Base-by-base conservation (phyloP, 2,113 vertebrate species). In the Elgaria multicarinata region DNA sequence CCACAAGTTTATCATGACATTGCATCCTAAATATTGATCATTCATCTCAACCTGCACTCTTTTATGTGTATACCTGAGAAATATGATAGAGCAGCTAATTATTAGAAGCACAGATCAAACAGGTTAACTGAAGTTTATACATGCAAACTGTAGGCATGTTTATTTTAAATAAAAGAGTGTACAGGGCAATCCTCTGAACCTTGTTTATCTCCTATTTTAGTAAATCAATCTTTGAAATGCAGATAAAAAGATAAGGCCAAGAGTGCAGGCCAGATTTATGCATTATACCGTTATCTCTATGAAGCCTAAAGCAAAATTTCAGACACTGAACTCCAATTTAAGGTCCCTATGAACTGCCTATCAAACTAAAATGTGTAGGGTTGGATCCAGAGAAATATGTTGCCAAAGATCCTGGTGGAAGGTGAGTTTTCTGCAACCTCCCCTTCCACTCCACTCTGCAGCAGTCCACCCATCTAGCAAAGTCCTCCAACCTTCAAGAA, bases 81-180 rank as follows among this genome's bases (percentile, higher is more conserved):
- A 75, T 62, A 18, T 75, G 71, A 75, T 55, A 67, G 6, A 24
- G 8, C n/a, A 53, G 28, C 79, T 55, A 86, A 75, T 74, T 36
- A 74, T 74, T 13, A 74, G 50, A 55, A 72, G n/a, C 69, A 64
- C 1, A 42, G 22, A 26, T 64, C 36, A 58, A 80, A 50, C 42
- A n/a, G 64, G 28, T 83, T 72, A 85, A 58, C 50, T 74, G 69
- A 75, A 86, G 84, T 75, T 72, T 75, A 75, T 58, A 42, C 53
- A 85, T 42, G 84, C 53, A 58, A 74, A 86, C 4, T 31, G 55
- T 9, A 24, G 22, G 12, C n/a, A 39, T 58, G 33, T 75, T 75
- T 86, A 75, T 86, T 86, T 82, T 86, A 75, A 75, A 16, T 72
- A 22, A 75, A 75, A 58, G 46, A 36, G 44, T 42, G 13, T 16